Evolutionary conservation across 2,797 vertebrate species (phyloP).

Genomic region (Lacerta agilis): DNA sequence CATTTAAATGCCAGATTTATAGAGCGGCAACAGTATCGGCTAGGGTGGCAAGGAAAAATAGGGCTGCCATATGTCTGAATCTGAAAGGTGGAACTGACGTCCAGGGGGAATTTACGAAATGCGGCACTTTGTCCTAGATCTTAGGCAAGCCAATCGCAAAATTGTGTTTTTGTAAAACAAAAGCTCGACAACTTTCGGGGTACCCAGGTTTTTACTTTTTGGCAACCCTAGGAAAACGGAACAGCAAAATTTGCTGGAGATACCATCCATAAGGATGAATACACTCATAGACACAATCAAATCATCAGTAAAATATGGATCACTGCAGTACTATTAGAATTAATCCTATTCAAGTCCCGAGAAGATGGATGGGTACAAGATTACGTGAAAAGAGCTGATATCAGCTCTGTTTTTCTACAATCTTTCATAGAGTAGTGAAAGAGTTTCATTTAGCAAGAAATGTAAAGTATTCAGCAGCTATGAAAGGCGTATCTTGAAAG

Average conservation of each 20-base stretch:
- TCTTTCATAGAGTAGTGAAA: neutral
- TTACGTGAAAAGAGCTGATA: neutral
- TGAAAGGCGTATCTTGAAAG: slow-evolving; percentile 8
- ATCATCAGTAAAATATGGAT: neutral
- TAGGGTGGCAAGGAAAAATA: neutral
- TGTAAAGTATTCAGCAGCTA: neutral
- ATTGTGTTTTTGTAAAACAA: too few species aligned
- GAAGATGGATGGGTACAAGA: neutral
- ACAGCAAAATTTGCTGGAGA: slow-evolving; percentile 1
- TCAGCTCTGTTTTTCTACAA: neutral
- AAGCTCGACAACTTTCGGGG: too few species aligned
- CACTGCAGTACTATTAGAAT: neutral
- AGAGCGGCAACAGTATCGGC: neutral
- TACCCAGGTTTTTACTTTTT: too few species aligned
- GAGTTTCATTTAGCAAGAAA: slow-evolving; percentile 14
- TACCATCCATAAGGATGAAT: neutral
- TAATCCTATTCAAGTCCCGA: neutral
- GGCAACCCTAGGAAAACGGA: too few species aligned
- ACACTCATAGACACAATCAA: neutral
- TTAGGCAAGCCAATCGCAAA: too few species aligned
- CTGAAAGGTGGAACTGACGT: too few species aligned
- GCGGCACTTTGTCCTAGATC: too few species aligned
- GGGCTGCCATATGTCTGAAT: too few species aligned
- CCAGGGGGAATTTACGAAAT: too few species aligned
- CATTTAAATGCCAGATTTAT: slow-evolving; percentile 1